Evolutionary conservation across 2,888 invertebrate species (phyloP).

Genomic region (Trichogramma evanescens): DNA sequence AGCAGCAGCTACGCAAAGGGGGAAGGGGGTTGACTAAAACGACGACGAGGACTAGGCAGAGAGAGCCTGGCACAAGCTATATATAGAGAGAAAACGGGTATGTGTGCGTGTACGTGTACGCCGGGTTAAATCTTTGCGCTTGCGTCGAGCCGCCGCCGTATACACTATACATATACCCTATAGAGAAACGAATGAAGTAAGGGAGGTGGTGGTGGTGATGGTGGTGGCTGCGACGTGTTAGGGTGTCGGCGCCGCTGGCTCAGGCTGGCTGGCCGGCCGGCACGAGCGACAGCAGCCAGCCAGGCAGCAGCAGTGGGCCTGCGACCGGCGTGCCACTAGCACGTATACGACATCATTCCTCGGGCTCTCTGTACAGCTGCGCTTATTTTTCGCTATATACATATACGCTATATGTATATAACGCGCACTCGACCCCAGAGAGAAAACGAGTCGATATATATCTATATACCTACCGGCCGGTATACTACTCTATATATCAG

Average conservation of each 20-base stretch:
- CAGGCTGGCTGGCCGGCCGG: neutral
- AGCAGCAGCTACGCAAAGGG: too few species aligned
- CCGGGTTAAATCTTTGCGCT: too few species aligned
- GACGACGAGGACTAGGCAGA: too few species aligned
- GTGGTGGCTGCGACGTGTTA: neutral
- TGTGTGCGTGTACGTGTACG: too few species aligned
- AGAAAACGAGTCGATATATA: neutral
- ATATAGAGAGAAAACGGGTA: too few species aligned
- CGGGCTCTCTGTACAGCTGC: neutral
- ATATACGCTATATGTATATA: neutral
- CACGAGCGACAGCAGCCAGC: constrained; percentile 34
- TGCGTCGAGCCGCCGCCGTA: too few species aligned
- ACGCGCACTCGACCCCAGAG: neutral
- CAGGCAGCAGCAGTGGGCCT: constrained; percentile 51
- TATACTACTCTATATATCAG: neutral
- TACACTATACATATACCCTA: too few species aligned
- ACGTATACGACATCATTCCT: constrained; percentile 19
- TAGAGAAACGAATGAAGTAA: too few species aligned
- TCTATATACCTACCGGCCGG: neutral
- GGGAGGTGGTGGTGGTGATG: too few species aligned
- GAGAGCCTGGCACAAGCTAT: too few species aligned
- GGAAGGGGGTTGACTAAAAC: too few species aligned
- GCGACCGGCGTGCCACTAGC: constrained; percentile 50
- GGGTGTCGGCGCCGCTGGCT: constrained; percentile 1
- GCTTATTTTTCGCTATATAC: neutral